Percentiles rank a stretch among this genome's conserved stretches.
Evolutionary conservation across 2,113 vertebrate species (phyloP).

Genomic region (Fregata magnificens): DNA sequence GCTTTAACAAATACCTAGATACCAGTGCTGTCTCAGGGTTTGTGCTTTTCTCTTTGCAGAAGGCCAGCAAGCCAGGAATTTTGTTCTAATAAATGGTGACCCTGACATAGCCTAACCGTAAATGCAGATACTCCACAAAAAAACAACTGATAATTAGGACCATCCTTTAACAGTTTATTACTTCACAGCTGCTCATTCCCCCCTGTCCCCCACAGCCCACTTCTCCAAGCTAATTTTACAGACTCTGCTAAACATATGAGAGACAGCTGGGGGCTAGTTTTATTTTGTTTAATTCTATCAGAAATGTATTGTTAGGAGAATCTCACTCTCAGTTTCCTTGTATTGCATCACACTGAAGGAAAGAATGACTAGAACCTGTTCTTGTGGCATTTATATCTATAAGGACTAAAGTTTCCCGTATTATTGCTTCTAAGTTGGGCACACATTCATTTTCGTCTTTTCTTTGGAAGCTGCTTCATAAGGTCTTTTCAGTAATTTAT

Average conservation of each 20-base stretch:
- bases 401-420: background rate
- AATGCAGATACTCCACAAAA: background rate
- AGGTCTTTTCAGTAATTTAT: background rate
- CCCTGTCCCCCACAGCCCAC: background rate
- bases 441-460: background rate
- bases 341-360: background rate
- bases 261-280: background rate
- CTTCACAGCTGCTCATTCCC: background rate
- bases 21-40: background rate
- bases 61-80: background rate
- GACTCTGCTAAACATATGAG: background rate
- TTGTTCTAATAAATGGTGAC: background rate
- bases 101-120: background rate
- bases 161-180: background rate
- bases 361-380: background rate
- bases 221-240: background rate
- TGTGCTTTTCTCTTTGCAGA: background rate
- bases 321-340: background rate
- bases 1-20: background rate
- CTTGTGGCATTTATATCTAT: background rate
- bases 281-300: background rate
- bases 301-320: background rate
- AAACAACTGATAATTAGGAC: background rate
- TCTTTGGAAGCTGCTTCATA: background rate
- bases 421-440: background rate